Conservation (phyloP, 2,113 vertebrate genomes). For the Paradisaea rubra region DNA sequence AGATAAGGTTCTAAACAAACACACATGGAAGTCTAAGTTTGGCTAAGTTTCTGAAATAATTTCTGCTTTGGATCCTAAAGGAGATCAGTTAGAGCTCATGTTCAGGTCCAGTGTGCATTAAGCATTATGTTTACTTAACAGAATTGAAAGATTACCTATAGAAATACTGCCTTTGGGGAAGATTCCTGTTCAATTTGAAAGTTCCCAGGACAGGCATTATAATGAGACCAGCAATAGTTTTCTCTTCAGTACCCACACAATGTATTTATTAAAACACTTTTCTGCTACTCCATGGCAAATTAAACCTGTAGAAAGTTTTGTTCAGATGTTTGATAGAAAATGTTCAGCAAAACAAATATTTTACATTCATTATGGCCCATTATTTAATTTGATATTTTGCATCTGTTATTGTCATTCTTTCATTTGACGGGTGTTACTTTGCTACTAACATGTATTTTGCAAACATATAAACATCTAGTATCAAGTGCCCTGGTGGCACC, state of each 20-base stretch:
- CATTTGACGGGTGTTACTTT: neutral
- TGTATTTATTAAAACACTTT: neutral
- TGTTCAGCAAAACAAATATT: neutral
- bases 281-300: neutral
- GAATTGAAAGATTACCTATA: neutral
- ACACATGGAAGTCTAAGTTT: neutral
- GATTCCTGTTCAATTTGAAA: neutral
- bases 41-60: neutral
- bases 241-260: neutral
- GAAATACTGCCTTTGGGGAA: neutral
- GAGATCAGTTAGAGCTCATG: neutral
- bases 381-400: neutral
- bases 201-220: neutral
- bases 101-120: neutral
- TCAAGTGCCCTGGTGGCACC: neutral
- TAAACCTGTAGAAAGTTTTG: neutral
- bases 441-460: neutral
- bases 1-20: neutral
- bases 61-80: neutral
- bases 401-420: neutral
- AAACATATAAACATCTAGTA: neutral
- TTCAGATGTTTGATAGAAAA: neutral
- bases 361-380: neutral
- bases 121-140: neutral
- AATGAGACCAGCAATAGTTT: neutral